Percentiles rank a stretch among this genome's conserved stretches.
phyloP scores from a whole-genome alignment of 2,888 invertebrate genomes.

The Catocala fraxini region DNA sequence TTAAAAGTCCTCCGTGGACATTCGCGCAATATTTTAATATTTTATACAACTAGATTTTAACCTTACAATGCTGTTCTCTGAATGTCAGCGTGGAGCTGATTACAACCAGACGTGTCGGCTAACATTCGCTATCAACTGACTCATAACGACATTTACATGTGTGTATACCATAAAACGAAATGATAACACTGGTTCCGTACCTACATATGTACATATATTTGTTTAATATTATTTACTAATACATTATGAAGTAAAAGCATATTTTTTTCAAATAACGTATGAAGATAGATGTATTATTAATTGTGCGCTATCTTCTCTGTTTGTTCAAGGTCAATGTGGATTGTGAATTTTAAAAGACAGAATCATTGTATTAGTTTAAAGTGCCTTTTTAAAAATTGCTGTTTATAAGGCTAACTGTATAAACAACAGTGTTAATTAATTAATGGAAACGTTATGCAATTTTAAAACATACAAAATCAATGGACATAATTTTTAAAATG shows the following conservation, averaged over 20 bases:
- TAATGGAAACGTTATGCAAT: too few relatives aligned
- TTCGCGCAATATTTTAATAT: not conserved
- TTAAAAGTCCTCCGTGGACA: too few relatives aligned
- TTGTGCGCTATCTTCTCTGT: too few relatives aligned
- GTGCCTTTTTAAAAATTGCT: too few relatives aligned
- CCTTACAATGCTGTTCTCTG: not conserved
- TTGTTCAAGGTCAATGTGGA: too few relatives aligned
- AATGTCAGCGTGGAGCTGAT: conserved; percentile 1
- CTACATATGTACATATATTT: not conserved
- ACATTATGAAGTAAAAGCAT: not conserved
- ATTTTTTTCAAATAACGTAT: not conserved
- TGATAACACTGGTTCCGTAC: conserved; percentile 5
- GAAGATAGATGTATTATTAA: too few relatives aligned
- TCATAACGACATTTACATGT: conserved; percentile 19
- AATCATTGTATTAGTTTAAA: too few relatives aligned
- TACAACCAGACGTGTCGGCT: conserved; percentile 17
- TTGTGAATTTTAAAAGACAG: too few relatives aligned
- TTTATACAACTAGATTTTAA: not conserved
- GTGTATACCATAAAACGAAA: conserved; percentile 10
- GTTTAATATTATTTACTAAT: not conserved
- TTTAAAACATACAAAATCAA: too few relatives aligned
- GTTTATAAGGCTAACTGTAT: too few relatives aligned
- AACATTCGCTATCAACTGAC: conserved; percentile 9
- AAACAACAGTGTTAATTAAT: too few relatives aligned
- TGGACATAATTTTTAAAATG: too few relatives aligned